Evolutionary conservation across 30 jellyfish, hydroid and myxozoan species (phyloP).

Genomic region (Hydractinia echinata): DNA sequence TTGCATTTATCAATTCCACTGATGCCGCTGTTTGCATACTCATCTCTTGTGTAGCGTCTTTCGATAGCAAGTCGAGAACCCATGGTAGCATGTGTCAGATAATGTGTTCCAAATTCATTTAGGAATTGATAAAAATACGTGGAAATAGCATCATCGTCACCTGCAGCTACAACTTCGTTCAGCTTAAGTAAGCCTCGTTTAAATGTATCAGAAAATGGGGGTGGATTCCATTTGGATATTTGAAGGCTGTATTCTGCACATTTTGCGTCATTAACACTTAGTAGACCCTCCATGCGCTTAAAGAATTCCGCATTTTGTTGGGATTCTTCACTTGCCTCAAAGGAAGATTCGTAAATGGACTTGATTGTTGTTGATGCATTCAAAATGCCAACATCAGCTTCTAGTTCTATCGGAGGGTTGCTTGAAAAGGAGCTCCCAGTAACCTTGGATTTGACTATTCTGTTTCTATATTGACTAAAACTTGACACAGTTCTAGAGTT

Average conservation of each 20-base stretch:
- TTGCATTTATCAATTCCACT: slow-evolving; percentile 34
- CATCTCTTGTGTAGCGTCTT: slow-evolving; percentile 29
- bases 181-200: slow-evolving; percentile 5
- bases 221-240: slow-evolving; percentile 31
- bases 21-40: background rate
- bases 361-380: too few relatives aligned
- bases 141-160: background rate
- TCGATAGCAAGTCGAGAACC: slow-evolving; percentile 49
- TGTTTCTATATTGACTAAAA: too few relatives aligned
- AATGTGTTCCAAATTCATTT: slow-evolving; percentile 50
- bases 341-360: too few relatives aligned
- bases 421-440: too few relatives aligned
- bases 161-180: slow-evolving; percentile 12
- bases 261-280: slow-evolving; percentile 19
- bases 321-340: too few relatives aligned
- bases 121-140: slow-evolving; percentile 12
- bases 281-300: background rate
- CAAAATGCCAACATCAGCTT: too few relatives aligned
- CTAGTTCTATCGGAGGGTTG: too few relatives aligned
- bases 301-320: too few relatives aligned
- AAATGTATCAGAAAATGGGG: slow-evolving; percentile 36
- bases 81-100: slow-evolving; percentile 29
- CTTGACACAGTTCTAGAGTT: too few relatives aligned
- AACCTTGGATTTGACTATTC: too few relatives aligned
- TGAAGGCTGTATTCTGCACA: slow-evolving; percentile 25